Conservation (phyloP, 2,888 invertebrate genomes). For the Tholera decimalis region DNA sequence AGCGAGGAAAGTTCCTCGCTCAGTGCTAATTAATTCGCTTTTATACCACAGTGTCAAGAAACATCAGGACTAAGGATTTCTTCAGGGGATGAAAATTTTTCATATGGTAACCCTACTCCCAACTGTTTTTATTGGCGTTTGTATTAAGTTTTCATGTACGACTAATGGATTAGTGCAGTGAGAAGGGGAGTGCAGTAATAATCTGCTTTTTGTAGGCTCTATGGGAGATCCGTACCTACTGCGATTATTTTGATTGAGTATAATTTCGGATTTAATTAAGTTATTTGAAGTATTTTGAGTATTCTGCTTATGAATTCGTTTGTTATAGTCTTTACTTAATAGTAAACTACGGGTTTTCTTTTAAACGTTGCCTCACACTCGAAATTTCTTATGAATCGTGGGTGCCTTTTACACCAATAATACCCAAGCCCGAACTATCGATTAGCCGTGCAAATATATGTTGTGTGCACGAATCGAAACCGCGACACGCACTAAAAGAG, state of each 20-base stretch:
- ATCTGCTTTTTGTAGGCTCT: constrained; percentile 33
- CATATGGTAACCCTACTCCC: not conserved
- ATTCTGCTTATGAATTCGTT: not conserved
- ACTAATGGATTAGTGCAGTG: constrained; percentile 87
- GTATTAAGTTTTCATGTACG: constrained; percentile 87
- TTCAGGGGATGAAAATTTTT: not conserved
- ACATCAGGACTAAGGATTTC: too few relatives aligned
- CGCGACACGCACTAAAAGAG: too few relatives aligned
- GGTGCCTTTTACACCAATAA: too few relatives aligned
- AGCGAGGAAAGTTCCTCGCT: too few relatives aligned
- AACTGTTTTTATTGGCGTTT: constrained; percentile 83
- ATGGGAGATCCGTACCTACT: constrained; percentile 4
- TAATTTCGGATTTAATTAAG: not conserved
- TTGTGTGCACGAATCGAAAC: too few relatives aligned
- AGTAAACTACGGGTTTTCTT: too few relatives aligned
- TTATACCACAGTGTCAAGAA: not conserved
- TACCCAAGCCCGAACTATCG: too few relatives aligned
- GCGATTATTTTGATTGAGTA: constrained; percentile 35
- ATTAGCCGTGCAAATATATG: too few relatives aligned
- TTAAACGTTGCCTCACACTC: too few relatives aligned
- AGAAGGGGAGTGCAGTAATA: constrained; percentile 71
- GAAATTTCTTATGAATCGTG: too few relatives aligned
- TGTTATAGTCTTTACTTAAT: too few relatives aligned
- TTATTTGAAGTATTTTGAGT: not conserved
- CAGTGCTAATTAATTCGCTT: not conserved